Conservation (phyloP, 2,113 vertebrate genomes). For the Haemorhous mexicanus region DNA sequence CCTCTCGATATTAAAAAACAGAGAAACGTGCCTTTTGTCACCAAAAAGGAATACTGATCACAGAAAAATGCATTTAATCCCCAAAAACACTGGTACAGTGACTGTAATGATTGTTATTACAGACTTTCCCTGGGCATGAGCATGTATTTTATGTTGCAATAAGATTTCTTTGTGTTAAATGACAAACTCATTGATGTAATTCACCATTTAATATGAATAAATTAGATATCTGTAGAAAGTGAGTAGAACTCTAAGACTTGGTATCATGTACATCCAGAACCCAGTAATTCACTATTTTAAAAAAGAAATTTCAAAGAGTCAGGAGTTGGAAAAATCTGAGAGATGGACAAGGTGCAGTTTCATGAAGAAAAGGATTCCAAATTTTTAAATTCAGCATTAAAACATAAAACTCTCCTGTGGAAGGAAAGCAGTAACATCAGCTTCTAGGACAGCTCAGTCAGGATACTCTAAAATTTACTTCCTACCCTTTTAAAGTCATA, state of each 20-base stretch:
- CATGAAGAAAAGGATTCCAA: not conserved
- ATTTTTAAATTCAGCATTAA: not conserved
- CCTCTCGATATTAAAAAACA: not conserved
- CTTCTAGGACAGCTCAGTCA: not conserved
- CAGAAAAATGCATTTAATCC: not conserved
- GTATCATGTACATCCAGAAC: not conserved
- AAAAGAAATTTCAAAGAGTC: not conserved
- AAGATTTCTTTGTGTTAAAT: not conserved
- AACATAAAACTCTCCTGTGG: not conserved
- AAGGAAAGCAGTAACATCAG: not conserved
- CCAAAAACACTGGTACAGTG: not conserved
- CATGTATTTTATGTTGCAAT: not conserved
- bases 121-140: not conserved
- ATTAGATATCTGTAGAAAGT: not conserved
- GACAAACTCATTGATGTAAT: not conserved
- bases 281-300: not conserved
- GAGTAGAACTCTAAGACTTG: not conserved
- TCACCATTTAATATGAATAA: not conserved
- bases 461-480: not conserved
- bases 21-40: not conserved
- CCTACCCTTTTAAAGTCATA: not conserved
- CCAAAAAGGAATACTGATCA: not conserved
- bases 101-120: not conserved
- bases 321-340: not conserved
- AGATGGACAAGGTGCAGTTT: not conserved